phyloP scores from a whole-genome alignment of 2,113 vertebrate genomes.

The Murina feae region DNA sequence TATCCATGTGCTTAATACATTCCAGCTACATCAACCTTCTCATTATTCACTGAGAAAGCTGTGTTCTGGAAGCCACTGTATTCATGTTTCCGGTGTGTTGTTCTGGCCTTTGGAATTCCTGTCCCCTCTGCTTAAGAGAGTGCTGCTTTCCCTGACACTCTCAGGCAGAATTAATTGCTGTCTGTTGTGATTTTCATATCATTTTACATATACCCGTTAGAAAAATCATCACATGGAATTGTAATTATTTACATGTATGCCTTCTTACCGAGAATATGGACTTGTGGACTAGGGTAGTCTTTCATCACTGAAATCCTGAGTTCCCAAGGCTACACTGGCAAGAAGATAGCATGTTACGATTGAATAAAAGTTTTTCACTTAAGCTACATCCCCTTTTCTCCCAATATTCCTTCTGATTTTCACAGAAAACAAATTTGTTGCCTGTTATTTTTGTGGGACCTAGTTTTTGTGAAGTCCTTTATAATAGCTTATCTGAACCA shows the following conservation, averaged over 20 bases:
- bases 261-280: slow-evolving; percentile 13
- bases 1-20: background rate
- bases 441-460: slow-evolving; percentile 7
- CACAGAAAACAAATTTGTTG: slow-evolving; percentile 23
- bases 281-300: background rate
- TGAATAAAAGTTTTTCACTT: slow-evolving; percentile 9
- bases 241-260: background rate
- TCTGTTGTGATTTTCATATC: slow-evolving; percentile 2
- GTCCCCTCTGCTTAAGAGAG: background rate
- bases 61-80: background rate
- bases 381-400: background rate
- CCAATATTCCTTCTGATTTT: background rate
- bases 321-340: background rate
- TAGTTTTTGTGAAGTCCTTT: slow-evolving; percentile 29
- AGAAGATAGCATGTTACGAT: background rate
- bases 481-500: slow-evolving; percentile 30
- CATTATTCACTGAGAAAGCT: background rate
- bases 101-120: background rate
- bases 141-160: background rate
- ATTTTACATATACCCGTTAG: background rate
- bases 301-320: background rate
- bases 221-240: background rate
- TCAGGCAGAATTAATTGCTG: background rate
- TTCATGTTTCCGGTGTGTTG: background rate
- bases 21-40: background rate